Base-by-base conservation (phyloP, 2,113 vertebrate genomes). In the Chaenocephalus aceratus region DNA sequence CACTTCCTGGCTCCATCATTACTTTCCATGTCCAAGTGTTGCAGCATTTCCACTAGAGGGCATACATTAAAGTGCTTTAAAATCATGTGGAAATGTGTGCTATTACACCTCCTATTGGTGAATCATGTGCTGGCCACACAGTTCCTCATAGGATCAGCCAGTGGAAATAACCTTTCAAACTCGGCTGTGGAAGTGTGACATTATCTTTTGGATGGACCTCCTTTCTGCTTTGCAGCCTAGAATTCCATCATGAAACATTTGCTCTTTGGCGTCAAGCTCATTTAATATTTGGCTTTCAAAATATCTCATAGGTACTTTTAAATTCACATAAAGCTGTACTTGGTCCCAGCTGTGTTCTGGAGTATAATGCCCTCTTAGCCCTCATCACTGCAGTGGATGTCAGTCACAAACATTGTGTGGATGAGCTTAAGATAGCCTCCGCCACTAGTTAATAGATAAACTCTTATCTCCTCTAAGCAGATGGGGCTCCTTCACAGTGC, bases 401-500 rank as follows among this genome's bases (percentile, higher is more conserved):
- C 63, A n/a, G 41, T 36, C 51, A 36, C 10, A 51, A 72, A 60
- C 48, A 53, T 0, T 23, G 64, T 41, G 44, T 65, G 54, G 57
- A 30, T 67, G 70, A 49, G 58, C 64, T 44, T 58, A 52, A 49
- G 72, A 57, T 63, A 10, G 66, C 44, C 66, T 68, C 73, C 3
- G 1, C 23, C 48, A 3, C 65, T 80, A 65, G 77, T 54, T 56
- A 56, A 63, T 0, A 88, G 86, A 89, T 93, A 92, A 86, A 84
- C 56, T 60, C 80, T 94, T 95, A 95, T 94, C 94, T 90, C 70
- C 18, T 67, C 13, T 10, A 45, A 81, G 59, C 94, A 94, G 87
- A 89, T 76, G 80, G 68, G 64, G 75, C 87, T 60, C 75, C 76
- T 51, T 58, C 67, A 53, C 14, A 79, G 86, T 66, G 72, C 69